A percentile compares a stretch with the other conserved stretches of the same genome.
phyloP scores from a whole-genome alignment of 2,888 invertebrate genomes.

The Nowickia ferox region DNA sequence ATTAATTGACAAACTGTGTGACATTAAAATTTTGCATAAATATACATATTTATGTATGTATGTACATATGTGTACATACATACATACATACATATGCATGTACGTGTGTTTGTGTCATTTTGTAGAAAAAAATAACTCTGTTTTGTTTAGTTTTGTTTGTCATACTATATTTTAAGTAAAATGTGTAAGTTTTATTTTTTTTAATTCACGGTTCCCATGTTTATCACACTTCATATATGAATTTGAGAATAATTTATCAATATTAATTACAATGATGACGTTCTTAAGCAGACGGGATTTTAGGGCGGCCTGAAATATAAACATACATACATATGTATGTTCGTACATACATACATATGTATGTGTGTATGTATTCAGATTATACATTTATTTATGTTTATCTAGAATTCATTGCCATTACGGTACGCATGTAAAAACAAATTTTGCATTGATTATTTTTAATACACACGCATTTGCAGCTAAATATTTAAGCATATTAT shows the following conservation, averaged over 20 bases:
- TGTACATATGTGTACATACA: neutral
- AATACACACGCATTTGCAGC: slow-evolving; percentile 22
- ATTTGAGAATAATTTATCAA: slow-evolving; percentile 56
- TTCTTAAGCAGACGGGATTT: neutral
- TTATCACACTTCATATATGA: slow-evolving; percentile 57
- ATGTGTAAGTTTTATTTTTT: slow-evolving; percentile 20
- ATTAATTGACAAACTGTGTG: neutral
- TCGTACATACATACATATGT: too few relatives aligned
- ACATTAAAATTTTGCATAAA: neutral
- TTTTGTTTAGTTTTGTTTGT: slow-evolving; percentile 26
- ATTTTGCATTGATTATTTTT: slow-evolving; percentile 30
- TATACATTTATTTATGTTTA: neutral
- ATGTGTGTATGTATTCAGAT: too few relatives aligned
- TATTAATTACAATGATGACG: slow-evolving; percentile 61
- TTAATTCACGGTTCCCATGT: slow-evolving; percentile 51
- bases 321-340: neutral
- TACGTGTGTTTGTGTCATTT: slow-evolving; percentile 1
- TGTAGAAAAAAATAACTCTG: slow-evolving; percentile 31
- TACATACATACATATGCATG: too few relatives aligned
- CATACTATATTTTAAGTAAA: slow-evolving; percentile 35
- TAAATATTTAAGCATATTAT: slow-evolving; percentile 4
- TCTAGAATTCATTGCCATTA: slow-evolving; percentile 54
- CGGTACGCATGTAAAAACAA: slow-evolving; percentile 3
- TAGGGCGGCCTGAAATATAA: neutral
- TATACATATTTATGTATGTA: neutral